Percentiles rank a stretch among this genome's conserved stretches.
phyloP scores from a whole-genome alignment of 2,888 invertebrate genomes.

The Sphaerophoria rueppellii region DNA sequence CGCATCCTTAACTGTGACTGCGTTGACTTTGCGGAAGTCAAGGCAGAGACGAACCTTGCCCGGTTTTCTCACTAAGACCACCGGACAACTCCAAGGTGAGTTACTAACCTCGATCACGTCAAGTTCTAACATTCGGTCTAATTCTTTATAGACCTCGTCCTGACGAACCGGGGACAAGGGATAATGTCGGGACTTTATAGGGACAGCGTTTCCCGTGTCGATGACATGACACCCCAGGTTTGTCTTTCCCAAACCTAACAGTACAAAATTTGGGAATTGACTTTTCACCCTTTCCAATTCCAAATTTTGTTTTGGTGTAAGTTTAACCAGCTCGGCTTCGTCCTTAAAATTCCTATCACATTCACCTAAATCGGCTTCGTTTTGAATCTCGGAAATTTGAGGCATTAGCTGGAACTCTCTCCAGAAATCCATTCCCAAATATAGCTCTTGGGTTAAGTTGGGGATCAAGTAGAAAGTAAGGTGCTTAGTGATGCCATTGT shows the following conservation, averaged over 20 bases:
- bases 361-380: neutral
- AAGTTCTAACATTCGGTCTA: too few species aligned
- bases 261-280: neutral
- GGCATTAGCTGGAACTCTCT: neutral
- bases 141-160: too few species aligned
- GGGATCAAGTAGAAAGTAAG: neutral
- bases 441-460: neutral
- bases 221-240: neutral
- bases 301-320: neutral
- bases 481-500: neutral
- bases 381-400: neutral
- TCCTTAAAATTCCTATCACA: neutral
- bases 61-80: too few species aligned
- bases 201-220: neutral
- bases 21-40: too few species aligned
- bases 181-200: too few species aligned
- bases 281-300: neutral
- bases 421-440: neutral
- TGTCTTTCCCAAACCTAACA: neutral
- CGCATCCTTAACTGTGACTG: too few species aligned
- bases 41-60: too few species aligned
- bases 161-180: too few species aligned
- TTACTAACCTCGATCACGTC: too few species aligned
- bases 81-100: too few species aligned
- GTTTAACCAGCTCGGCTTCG: neutral